These are phyloP conservation scores for Rhinopomastus cyanomelas DNA, from an alignment of 2,113 vertebrate species.

Conservation along the genomic window DNA sequence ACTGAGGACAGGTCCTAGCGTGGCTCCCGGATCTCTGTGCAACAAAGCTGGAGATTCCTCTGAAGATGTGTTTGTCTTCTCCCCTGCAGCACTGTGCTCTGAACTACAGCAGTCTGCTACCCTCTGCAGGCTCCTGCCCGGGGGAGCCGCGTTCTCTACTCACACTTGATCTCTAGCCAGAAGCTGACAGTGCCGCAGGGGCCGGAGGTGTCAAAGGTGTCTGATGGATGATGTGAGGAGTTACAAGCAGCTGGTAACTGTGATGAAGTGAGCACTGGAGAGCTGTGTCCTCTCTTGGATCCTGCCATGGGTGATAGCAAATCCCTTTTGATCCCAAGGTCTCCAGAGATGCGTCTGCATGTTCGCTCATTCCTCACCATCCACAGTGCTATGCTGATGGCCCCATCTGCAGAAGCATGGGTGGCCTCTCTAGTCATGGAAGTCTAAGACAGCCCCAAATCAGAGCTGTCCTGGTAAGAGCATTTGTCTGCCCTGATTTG, in stretches of 20 bases:
- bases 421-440: background rate
- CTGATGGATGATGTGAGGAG: background rate
- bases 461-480: background rate
- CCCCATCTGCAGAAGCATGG: background rate
- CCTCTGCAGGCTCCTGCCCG: background rate
- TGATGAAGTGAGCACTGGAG: background rate
- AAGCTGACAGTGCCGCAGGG: background rate
- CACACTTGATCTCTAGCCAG: background rate
- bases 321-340: background rate
- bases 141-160: background rate
- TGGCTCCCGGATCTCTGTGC: background rate
- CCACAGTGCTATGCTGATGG: fast-evolving
- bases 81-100: background rate
- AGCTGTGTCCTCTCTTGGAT: background rate
- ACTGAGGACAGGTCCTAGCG: background rate
- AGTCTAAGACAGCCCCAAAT: background rate
- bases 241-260: fast-evolving
- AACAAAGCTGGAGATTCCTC: background rate
- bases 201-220: background rate
- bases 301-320: fast-evolving
- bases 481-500: background rate
- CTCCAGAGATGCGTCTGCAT: fast-evolving
- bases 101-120: background rate
- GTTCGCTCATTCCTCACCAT: background rate
- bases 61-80: too few relatives aligned